A percentile compares a stretch with the other conserved stretches of the same genome.
phyloP scores from a whole-genome alignment of 30 jellyfish, hydroid and myxozoan species.

The Pseudorhiza aurosa region DNA sequence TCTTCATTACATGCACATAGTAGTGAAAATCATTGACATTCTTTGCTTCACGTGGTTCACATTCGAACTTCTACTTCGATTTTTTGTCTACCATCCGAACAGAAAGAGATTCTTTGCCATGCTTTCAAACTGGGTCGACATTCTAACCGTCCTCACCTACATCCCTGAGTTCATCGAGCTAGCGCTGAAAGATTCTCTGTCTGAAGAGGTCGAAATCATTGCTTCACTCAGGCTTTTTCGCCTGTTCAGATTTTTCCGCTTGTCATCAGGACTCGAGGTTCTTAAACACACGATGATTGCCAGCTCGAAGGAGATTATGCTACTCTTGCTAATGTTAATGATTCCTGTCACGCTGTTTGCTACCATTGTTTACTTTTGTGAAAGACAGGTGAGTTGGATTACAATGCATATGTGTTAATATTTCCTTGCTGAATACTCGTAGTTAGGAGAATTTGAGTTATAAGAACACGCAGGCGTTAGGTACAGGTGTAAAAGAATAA shows the following conservation, averaged over 20 bases:
- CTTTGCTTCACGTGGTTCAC: slow-evolving; percentile 82
- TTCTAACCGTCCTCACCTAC: slow-evolving; percentile 67
- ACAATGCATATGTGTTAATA: too few species aligned
- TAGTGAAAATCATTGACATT: slow-evolving; percentile 56
- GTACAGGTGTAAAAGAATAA: too few species aligned
- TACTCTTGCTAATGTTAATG: slow-evolving; percentile 81
- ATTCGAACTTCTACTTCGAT: slow-evolving; percentile 72
- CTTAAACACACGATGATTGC: slow-evolving; percentile 93
- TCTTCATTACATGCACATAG: slow-evolving; percentile 3
- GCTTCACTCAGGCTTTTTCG: slow-evolving; percentile 85
- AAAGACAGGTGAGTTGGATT: slow-evolving; percentile 76
- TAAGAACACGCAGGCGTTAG: too few species aligned
- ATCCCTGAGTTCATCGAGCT: slow-evolving; percentile 40
- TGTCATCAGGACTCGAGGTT: slow-evolving; percentile 87
- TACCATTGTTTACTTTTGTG: slow-evolving; percentile 89
- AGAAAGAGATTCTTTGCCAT: slow-evolving; percentile 55
- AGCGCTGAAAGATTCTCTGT: neutral
- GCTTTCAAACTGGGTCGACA: slow-evolving; percentile 73
- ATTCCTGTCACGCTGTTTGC: slow-evolving; percentile 97
- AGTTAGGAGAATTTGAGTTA: too few species aligned
- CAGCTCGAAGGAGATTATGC: slow-evolving; percentile 85
- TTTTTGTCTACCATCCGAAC: slow-evolving; percentile 65
- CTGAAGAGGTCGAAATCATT: slow-evolving; percentile 69
- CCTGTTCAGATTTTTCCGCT: slow-evolving; percentile 88
- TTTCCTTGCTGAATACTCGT: too few species aligned